Evolutionary conservation across 2,113 vertebrate genomes (phyloP), one percentile per base, ranked within the genome.

Genomic region (Calyptommatus sinebrachiatus): DNA sequence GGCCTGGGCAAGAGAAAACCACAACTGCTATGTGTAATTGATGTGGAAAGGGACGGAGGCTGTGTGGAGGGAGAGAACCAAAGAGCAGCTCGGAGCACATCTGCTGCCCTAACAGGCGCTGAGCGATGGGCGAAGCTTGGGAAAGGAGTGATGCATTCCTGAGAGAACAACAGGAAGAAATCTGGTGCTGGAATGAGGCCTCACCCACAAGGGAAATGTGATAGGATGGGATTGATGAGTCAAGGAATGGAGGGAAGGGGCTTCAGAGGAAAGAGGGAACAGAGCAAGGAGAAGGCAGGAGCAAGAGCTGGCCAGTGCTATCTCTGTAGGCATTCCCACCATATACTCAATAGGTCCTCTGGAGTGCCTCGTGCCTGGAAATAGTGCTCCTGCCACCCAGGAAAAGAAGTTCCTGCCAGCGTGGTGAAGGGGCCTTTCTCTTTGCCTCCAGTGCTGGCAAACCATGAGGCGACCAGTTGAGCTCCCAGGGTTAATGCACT

Each of bases 391-490:
- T 31, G 14, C 71, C 53, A 45, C 16, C 24, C 45, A 46, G 35
- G 9, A 46, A 26, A 66, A 2, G n/a, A 28, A 14, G 5, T 76
- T 76, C 26, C 26, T 72, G 70, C 35, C 65, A 67, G 21, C 46
- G n/a, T 67, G 73, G 70, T 61, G 66, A 53, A 66, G 61, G 61
- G 46, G 66, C 46, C 8, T 28, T 80, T 73, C 35, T 5, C 35
- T 66, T 26, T 80, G 78, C 62, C 71, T 73, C 61, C 62, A 67
- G 69, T 45, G 72, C 26, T 79, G 70, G 45, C 70, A 79, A 79
- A 79, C 31, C 26, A 10, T 35, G 61, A 72, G 45, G 35, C 45
- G 72, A 29, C 60, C 70, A 65, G 60, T 41, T 80, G 78, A 80
- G 71, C 61, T 22, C 35, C 71, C 71, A 80, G 71, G 16, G 73